These are phyloP conservation scores for Scortum barcoo DNA, from an alignment of 2,113 vertebrate genomes.

Conservation along the genomic window DNA sequence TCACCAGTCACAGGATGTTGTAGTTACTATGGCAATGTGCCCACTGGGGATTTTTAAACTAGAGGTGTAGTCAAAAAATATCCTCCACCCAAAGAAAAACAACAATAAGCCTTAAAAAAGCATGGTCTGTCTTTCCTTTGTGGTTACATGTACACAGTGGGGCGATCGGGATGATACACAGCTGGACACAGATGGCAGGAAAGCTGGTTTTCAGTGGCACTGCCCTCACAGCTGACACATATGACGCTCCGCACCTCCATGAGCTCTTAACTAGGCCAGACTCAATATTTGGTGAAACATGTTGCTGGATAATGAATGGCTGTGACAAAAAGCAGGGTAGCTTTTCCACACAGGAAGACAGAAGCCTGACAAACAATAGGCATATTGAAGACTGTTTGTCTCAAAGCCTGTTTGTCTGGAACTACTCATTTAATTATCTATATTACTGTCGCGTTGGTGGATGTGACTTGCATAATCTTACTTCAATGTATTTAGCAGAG, in stretches of 20 bases:
- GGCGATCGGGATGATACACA: slow-evolving; percentile 33
- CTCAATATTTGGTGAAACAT: slow-evolving; percentile 54
- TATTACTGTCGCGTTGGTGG: neutral
- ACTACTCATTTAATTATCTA: neutral
- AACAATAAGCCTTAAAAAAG: slow-evolving; percentile 37
- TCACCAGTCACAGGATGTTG: neutral
- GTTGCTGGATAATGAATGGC: slow-evolving; percentile 39
- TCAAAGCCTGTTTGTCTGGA: neutral
- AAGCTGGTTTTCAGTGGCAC: slow-evolving; percentile 80
- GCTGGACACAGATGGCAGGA: slow-evolving; percentile 71
- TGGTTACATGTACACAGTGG: slow-evolving; percentile 38
- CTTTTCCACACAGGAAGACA: neutral
- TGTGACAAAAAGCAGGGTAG: slow-evolving; percentile 18
- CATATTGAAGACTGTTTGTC: slow-evolving; percentile 1
- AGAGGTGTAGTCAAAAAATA: slow-evolving; percentile 22
- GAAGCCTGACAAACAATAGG: slow-evolving; percentile 28
- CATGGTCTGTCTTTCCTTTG: slow-evolving; percentile 42
- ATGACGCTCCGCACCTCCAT: neutral
- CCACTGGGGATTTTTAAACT: neutral
- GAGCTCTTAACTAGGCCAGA: slow-evolving; percentile 30
- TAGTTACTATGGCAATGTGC: slow-evolving; percentile 1
- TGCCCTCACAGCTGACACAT: slow-evolving; percentile 24
- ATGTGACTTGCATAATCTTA: neutral
- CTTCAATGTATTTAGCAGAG: neutral
- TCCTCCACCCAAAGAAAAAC: slow-evolving; percentile 43